phyloP scores from a whole-genome alignment of 2,888 invertebrate species.

The Trissolcus brochymenae region DNA sequence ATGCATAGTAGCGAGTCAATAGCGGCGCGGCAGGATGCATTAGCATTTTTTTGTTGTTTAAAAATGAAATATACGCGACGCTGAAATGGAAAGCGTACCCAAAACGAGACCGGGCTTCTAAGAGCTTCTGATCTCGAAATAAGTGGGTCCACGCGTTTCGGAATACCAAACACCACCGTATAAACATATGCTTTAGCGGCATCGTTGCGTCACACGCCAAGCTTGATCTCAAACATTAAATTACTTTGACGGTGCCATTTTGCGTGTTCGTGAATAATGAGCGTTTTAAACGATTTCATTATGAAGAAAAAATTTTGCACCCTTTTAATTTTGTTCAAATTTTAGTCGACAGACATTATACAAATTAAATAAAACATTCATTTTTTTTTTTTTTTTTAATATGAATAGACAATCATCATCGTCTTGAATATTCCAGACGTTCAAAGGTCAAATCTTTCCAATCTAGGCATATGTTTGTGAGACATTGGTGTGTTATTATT shows the following conservation, averaged over 20 bases:
- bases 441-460: too few relatives aligned
- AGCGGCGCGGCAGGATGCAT: slow-evolving; percentile 69
- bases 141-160: slow-evolving; percentile 73
- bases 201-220: slow-evolving; percentile 44
- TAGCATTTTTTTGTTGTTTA: slow-evolving; percentile 77
- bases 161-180: slow-evolving; percentile 73
- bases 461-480: slow-evolving; percentile 11
- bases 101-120: slow-evolving; percentile 62
- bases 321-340: too few relatives aligned
- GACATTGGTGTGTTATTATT: slow-evolving; percentile 68
- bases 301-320: too few relatives aligned
- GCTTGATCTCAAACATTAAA: slow-evolving; percentile 43
- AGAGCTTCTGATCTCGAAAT: slow-evolving; percentile 74
- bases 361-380: too few relatives aligned
- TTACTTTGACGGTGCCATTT: slow-evolving; percentile 42
- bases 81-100: slow-evolving; percentile 65
- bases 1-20: slow-evolving; percentile 69
- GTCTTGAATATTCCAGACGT: too few relatives aligned
- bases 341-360: too few relatives aligned
- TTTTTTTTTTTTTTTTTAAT: too few relatives aligned
- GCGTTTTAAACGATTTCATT: slow-evolving; percentile 1
- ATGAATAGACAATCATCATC: too few relatives aligned
- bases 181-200: slow-evolving; percentile 58
- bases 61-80: slow-evolving; percentile 75
- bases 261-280: slow-evolving; percentile 31